A percentile compares a stretch with the other conserved stretches of the same genome.
phyloP scores from a whole-genome alignment of 2,797 vertebrate genomes.

The Ptychadena robeensis region DNA sequence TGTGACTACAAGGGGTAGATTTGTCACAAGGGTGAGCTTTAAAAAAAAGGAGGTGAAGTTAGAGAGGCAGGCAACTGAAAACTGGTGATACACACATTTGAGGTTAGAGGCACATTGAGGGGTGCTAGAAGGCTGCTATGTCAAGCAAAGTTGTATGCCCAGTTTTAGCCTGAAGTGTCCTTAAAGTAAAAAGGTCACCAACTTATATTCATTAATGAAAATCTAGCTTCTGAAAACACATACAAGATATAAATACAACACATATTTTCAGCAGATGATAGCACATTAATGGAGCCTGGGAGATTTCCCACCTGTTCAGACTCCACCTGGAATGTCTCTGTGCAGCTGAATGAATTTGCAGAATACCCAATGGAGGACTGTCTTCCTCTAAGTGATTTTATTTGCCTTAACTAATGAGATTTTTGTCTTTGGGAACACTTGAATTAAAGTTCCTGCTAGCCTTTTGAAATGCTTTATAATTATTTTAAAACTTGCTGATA shows the following conservation, averaged over 20 bases:
- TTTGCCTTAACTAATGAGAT: slow-evolving; percentile 50
- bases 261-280: slow-evolving; percentile 26
- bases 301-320: slow-evolving; percentile 40
- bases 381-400: slow-evolving; percentile 36
- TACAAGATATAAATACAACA: background rate
- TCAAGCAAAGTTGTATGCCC: too few relatives aligned
- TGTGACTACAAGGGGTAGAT: too few relatives aligned
- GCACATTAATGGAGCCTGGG: background rate
- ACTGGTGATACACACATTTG: too few relatives aligned
- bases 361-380: slow-evolving; percentile 38
- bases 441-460: background rate
- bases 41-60: too few relatives aligned
- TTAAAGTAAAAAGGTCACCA: too few relatives aligned
- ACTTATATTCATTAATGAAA: too few relatives aligned
- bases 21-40: too few relatives aligned
- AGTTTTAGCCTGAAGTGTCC: too few relatives aligned
- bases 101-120: too few relatives aligned
- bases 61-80: too few relatives aligned
- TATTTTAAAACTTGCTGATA: background rate
- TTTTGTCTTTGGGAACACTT: slow-evolving; percentile 33
- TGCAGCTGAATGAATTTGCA: slow-evolving; percentile 37
- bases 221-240: too few relatives aligned
- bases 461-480: background rate
- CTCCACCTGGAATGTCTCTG: slow-evolving; percentile 35
- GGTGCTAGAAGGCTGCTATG: too few relatives aligned